phyloP scores from a whole-genome alignment of 2,797 vertebrate species.

The Furcifer pardalis region DNA sequence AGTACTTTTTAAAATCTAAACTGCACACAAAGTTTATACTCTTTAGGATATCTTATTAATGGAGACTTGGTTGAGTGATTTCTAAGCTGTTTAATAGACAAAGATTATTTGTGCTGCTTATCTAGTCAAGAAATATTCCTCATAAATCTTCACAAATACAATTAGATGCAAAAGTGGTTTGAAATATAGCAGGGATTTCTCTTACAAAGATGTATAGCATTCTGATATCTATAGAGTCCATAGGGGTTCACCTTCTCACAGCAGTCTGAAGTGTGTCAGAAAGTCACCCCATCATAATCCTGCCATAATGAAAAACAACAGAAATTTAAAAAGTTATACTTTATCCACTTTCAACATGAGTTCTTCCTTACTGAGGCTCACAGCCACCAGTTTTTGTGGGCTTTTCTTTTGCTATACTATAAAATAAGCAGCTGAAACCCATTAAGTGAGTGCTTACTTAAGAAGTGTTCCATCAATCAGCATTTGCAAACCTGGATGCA shows the following conservation, averaged over 20 bases:
- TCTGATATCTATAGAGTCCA: not conserved
- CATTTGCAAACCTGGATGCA: conserved; percentile 17
- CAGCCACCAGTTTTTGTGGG: conserved; percentile 1
- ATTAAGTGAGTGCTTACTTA: conserved; percentile 62
- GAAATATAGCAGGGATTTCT: not conserved
- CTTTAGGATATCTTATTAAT: not conserved
- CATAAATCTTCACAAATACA: not conserved
- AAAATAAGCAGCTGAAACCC: conserved; percentile 29
- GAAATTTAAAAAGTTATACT: conserved; percentile 11
- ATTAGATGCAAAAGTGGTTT: not conserved
- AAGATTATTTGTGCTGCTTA: not conserved
- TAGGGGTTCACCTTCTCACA: not conserved
- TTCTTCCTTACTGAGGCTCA: not conserved
- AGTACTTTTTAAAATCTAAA: no score
- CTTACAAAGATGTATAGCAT: not conserved
- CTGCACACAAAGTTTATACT: no score
- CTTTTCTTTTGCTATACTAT: conserved; percentile 14
- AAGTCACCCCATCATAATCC: not conserved
- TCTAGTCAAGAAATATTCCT: not conserved
- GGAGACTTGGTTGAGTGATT: not conserved
- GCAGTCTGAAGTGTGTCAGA: not conserved
- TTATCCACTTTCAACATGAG: conserved; percentile 2
- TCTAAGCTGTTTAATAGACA: not conserved
- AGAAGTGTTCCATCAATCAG: conserved; percentile 61
- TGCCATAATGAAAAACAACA: conserved; percentile 1